A percentile compares a stretch with the other conserved stretches of the same genome.
phyloP scores from a whole-genome alignment of 2,888 invertebrate species.

The Aricia artaxerxes region DNA sequence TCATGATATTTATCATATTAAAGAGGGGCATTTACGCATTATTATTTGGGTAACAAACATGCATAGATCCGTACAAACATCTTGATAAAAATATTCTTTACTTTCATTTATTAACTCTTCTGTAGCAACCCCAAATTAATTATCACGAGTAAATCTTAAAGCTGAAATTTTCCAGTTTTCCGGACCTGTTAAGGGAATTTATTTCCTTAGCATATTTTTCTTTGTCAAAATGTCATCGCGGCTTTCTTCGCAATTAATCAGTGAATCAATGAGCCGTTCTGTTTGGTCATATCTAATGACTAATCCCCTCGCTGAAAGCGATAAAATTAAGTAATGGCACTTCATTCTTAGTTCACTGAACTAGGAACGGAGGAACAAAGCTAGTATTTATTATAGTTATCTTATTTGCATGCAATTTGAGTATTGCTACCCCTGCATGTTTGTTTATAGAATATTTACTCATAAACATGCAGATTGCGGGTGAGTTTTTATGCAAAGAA shows the following conservation, averaged over 20 bases:
- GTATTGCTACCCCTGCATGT: conserved; percentile 65
- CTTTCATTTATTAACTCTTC: not conserved
- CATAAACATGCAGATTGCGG: conserved; percentile 81
- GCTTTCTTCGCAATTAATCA: conserved; percentile 75
- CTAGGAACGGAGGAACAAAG: conserved; percentile 56
- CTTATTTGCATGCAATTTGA: conserved; percentile 79
- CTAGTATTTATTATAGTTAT: conserved; percentile 72
- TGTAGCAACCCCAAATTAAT: not conserved
- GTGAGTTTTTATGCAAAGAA: conserved; percentile 79
- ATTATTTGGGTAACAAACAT: too few species aligned
- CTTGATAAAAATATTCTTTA: too few species aligned
- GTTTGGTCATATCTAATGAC: conserved; percentile 74
- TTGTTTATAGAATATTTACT: conserved; percentile 79
- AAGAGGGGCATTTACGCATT: too few species aligned
- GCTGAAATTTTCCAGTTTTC: conserved; percentile 26
- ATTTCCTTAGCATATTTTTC: conserved; percentile 49
- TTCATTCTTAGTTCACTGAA: conserved; percentile 51
- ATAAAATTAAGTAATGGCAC: conserved; percentile 35
- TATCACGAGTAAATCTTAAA: conserved; percentile 17
- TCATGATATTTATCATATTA: too few species aligned
- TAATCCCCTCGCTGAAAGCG: conserved; percentile 64
- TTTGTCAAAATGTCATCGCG: conserved; percentile 69
- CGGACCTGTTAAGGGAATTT: conserved; percentile 41
- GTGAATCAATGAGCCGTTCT: conserved; percentile 78
- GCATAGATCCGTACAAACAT: too few species aligned